Conservation (phyloP, 2,113 vertebrate species). For the Oryzias javanicus region DNA sequence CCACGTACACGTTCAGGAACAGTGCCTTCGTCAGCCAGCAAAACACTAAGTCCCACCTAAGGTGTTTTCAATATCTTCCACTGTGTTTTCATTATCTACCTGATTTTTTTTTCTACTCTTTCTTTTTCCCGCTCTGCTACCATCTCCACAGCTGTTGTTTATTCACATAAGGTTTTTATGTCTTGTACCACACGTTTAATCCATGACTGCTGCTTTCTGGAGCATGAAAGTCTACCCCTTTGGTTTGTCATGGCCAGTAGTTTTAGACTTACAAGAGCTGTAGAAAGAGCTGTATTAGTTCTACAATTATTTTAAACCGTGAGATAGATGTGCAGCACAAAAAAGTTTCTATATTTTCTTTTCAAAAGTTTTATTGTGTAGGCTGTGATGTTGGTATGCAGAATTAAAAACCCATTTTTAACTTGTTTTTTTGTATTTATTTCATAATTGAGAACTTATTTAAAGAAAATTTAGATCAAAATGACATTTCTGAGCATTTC, state of each 20-base stretch:
- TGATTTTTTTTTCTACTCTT: constrained; percentile 14
- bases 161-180: constrained; percentile 46
- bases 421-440: no score
- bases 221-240: constrained; percentile 44
- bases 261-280: constrained; percentile 14
- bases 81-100: constrained; percentile 65
- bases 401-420: no score
- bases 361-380: neutral
- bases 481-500: no score
- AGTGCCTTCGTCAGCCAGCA: constrained; percentile 56
- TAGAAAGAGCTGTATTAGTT: constrained; percentile 8
- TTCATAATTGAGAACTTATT: no score
- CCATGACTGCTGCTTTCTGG: constrained; percentile 38
- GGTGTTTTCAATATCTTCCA: constrained; percentile 66
- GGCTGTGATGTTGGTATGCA: neutral
- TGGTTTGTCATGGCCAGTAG: constrained; percentile 26
- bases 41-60: no score
- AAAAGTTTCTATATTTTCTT: neutral
- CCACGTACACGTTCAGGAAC: constrained; percentile 56
- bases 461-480: no score
- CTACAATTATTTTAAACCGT: constrained; percentile 9
- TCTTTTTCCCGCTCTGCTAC: constrained; percentile 4
- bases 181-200: constrained; percentile 62
- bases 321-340: neutral
- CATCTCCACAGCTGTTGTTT: constrained; percentile 35